Conservation (phyloP, 2,888 invertebrate genomes). For the Drosophila leonis region DNA sequence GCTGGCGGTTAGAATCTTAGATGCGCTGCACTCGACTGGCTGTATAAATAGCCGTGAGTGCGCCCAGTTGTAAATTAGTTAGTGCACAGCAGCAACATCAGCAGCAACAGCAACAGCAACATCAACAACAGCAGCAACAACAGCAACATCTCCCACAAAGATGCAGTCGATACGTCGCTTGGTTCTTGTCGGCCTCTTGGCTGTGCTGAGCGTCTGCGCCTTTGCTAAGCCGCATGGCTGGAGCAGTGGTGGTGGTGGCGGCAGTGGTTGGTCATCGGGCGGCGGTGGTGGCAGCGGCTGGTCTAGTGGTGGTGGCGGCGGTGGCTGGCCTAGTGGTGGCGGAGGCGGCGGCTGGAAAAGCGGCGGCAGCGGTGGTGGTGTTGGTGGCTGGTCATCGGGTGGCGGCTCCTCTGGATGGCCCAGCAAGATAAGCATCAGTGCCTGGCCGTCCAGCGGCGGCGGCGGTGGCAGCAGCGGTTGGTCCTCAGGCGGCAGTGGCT, state of each 20-base stretch:
- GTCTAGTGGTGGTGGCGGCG: constrained; percentile 36
- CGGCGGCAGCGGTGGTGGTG: constrained; percentile 45
- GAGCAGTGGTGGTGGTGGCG: constrained; percentile 49
- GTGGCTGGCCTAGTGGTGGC: constrained; percentile 38
- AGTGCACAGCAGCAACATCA: constrained; percentile 66
- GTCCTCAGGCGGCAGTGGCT: constrained; percentile 42
- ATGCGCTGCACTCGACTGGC: constrained; percentile 45
- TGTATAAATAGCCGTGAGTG: constrained; percentile 73
- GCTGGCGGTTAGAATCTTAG: constrained; percentile 62
- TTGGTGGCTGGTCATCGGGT: constrained; percentile 50
- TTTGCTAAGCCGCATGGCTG: constrained; percentile 70
- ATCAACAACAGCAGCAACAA: constrained; percentile 21
- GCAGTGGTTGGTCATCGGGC: constrained; percentile 60
- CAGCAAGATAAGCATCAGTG: constrained; percentile 39
- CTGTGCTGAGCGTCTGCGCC: constrained; percentile 46
- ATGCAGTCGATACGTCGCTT: constrained; percentile 60
- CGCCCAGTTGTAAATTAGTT: constrained; percentile 71
- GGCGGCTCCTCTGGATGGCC: constrained; percentile 54
- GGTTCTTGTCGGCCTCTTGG: constrained; percentile 51
- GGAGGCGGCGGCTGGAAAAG: constrained; percentile 50
- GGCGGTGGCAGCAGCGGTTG: constrained; percentile 39
- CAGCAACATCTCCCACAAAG: constrained; percentile 29
- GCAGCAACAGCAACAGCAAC: constrained; percentile 22
- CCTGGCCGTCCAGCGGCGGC: constrained; percentile 50
- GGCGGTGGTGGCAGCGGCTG: constrained; percentile 54